Evolutionary conservation across 2,113 vertebrate species (phyloP).

Genomic region (Cepphus grylle): DNA sequence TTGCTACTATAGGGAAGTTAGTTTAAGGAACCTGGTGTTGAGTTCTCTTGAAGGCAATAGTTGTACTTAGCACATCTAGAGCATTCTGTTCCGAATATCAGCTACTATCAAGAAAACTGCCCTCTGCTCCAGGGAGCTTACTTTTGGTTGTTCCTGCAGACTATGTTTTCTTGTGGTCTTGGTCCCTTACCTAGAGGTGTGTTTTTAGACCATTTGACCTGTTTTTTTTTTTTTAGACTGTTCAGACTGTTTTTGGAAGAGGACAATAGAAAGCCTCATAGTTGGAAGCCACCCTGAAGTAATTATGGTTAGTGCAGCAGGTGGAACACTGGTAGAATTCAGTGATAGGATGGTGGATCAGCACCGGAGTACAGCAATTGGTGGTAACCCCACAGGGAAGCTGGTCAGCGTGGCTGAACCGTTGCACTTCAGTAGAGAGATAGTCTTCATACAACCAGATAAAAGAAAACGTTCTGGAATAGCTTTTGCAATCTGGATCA

Average conservation of each 20-base stretch:
- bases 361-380: neutral
- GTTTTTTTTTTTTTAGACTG: too few species aligned
- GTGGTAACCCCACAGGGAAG: neutral
- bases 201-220: neutral
- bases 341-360: accelerated
- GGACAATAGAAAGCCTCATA: neutral
- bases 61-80: neutral
- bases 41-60: neutral
- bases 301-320: neutral
- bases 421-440: neutral
- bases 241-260: neutral
- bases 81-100: neutral
- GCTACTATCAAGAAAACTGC: neutral
- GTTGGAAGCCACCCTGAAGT: neutral
- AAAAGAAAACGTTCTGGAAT: neutral
- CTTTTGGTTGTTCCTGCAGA: neutral
- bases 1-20: neutral
- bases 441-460: neutral
- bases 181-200: neutral
- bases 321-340: neutral
- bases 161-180: neutral
- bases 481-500: neutral
- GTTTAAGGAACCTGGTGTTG: neutral
- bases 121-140: neutral
- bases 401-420: neutral